Evolutionary conservation across 2,113 vertebrate species (phyloP).

Genomic region (Orthonyx spaldingii): DNA sequence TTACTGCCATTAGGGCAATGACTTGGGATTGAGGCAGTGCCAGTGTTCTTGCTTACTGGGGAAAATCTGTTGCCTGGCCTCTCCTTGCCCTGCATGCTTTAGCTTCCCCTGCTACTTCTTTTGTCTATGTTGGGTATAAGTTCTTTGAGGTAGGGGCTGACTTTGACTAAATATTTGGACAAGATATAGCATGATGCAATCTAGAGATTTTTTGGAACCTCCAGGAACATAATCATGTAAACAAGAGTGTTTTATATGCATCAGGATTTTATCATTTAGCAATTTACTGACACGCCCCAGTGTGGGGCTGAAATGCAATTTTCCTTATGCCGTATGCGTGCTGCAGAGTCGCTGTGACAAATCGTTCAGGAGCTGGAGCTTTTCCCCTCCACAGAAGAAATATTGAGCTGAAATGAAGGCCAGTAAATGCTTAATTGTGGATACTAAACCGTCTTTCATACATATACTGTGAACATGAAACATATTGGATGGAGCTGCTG

Average conservation of each 20-base stretch:
- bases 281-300: background rate
- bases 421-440: conserved; percentile 36
- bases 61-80: background rate
- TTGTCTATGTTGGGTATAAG: background rate
- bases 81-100: background rate
- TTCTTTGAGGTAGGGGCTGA: background rate
- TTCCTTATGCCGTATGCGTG: background rate
- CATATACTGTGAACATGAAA: conserved; percentile 51
- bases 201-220: background rate
- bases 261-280: background rate
- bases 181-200: background rate
- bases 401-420: conserved; percentile 42
- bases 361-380: background rate
- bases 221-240: background rate
- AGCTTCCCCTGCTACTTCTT: background rate
- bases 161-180: conserved; percentile 9
- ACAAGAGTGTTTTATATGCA: background rate
- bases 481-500: conserved; percentile 62
- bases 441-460: conserved; percentile 42
- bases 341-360: background rate
- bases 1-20: background rate
- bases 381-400: conserved; percentile 9
- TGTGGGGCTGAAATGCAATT: background rate
- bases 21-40: background rate
- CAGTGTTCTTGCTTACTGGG: background rate